Base-by-base conservation (phyloP, 2,113 vertebrate species). In the Orthonyx spaldingii region DNA sequence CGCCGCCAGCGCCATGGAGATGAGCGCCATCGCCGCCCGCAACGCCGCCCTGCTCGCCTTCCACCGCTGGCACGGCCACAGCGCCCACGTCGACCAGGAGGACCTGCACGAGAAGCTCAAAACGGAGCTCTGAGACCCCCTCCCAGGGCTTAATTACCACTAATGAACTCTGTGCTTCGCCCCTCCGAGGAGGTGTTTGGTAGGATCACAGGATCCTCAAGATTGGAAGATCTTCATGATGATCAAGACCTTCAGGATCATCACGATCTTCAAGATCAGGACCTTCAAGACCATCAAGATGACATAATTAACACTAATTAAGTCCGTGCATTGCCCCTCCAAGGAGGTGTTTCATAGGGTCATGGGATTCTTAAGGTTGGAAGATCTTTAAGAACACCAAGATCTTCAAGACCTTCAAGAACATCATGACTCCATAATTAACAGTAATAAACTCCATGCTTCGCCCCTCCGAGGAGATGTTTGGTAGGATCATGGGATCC, bases 1-100 rank as follows among this genome's bases (percentile, higher is more conserved):
- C 85, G 98, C 97, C 0, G 99, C 99, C 1, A 99, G 99, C 3
- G 98, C 98, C 95, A 98, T 99, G 98, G 99, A 99, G 96, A 98
- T 99, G 98, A 99, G 98, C 3, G 98, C 98, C 69, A 97, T 99
- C 13, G 97, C 99, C 0, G 99, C 98, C 80, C 98, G 99, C 63
- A 99, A 99, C 10, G 88, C 97, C 1, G 99, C 98, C 1, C 98
- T 99, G 59, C 98, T 99, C 5, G 98, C 99, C 17, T 98, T 98
- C 84, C 98, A 99, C 90, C 99, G 94, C 68, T 99, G 99, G 99
- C 97, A 99, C 9, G 78, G 92, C 10, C 96, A 98, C 85, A 10
- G 23, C 1, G 35, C 76, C 60, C 98, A 86, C 97, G 84, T 99
- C 2, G 98, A 99, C 96, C 99, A 99, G 93, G 99, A 99, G 23